These are phyloP conservation scores for Enteromius treurensis DNA, from an alignment of 2,797 vertebrate species.

Conservation along the genomic window DNA sequence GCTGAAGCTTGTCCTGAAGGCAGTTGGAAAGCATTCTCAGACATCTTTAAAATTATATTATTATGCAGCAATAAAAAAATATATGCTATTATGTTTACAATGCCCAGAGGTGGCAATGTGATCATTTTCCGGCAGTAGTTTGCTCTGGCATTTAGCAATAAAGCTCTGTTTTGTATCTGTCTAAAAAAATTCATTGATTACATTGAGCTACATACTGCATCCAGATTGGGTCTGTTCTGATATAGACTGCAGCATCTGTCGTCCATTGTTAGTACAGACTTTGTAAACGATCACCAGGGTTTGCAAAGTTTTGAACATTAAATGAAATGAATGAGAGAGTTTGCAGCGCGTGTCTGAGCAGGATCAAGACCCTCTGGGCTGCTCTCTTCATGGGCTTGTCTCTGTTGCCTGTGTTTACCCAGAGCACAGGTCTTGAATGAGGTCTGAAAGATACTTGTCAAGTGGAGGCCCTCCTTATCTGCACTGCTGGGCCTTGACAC, in stretches of 20 bases:
- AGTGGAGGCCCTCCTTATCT: conserved; percentile 33
- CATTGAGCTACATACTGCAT: background rate
- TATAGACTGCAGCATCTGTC: background rate
- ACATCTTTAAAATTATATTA: conserved; percentile 19
- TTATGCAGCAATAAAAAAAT: conserved; percentile 35
- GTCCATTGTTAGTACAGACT: background rate
- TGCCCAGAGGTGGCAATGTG: background rate
- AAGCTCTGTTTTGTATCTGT: conserved; percentile 34
- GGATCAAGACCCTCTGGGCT: conserved; percentile 65
- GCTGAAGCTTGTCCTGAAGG: conserved; percentile 6
- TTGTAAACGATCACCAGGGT: background rate
- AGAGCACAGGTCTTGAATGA: conserved; percentile 23
- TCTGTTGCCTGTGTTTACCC: conserved; percentile 50
- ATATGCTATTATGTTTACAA: conserved; percentile 32
- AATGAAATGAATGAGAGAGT: conserved; percentile 2
- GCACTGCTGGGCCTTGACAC: conserved; percentile 43
- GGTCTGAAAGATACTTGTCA: conserved; percentile 55
- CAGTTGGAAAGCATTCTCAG: conserved; percentile 30
- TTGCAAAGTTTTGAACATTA: background rate
- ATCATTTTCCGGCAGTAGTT: conserved; percentile 24
- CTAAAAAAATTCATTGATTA: background rate
- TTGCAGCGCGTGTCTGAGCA: conserved; percentile 73
- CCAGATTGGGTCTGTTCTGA: conserved; percentile 6
- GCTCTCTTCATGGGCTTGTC: conserved; percentile 53
- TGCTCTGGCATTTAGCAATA: conserved; percentile 22